Evolutionary conservation across 2,888 invertebrate genomes (phyloP).

Genomic region (Trachelus tabidus): DNA sequence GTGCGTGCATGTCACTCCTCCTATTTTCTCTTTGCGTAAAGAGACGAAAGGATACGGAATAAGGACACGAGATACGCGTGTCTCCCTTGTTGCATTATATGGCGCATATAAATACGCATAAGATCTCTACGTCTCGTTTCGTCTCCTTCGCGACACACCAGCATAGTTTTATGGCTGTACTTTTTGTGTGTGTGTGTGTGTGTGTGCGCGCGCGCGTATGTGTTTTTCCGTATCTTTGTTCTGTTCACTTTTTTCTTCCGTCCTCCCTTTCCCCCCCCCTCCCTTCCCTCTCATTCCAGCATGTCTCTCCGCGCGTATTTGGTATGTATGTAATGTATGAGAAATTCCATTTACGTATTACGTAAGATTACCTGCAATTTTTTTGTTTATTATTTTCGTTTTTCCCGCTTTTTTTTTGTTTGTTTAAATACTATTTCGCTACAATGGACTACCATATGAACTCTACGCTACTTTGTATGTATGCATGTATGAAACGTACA

Average conservation of each 20-base stretch:
- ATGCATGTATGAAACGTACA: conserved; percentile 54
- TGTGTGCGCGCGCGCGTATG: conserved; percentile 13
- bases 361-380: conserved; percentile 44
- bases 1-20: neutral
- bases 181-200: conserved; percentile 12
- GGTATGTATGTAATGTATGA: conserved; percentile 22
- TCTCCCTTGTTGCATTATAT: neutral
- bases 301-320: conserved; percentile 16
- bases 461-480: conserved; percentile 63
- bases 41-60: neutral
- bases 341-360: conserved; percentile 17
- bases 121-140: neutral
- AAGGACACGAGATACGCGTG: neutral
- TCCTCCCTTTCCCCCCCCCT: too few species aligned
- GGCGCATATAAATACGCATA: neutral
- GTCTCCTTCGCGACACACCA: neutral
- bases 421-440: conserved; percentile 62
- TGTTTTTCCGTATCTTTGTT: neutral
- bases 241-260: conserved; percentile 11
- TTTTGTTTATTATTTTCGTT: conserved; percentile 35
- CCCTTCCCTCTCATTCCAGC: neutral
- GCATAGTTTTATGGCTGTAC: neutral
- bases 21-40: neutral
- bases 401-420: conserved; percentile 32
- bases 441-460: conserved; percentile 63